Conservation (phyloP, 2,888 invertebrate species). For the Micoletzkya japonica region DNA sequence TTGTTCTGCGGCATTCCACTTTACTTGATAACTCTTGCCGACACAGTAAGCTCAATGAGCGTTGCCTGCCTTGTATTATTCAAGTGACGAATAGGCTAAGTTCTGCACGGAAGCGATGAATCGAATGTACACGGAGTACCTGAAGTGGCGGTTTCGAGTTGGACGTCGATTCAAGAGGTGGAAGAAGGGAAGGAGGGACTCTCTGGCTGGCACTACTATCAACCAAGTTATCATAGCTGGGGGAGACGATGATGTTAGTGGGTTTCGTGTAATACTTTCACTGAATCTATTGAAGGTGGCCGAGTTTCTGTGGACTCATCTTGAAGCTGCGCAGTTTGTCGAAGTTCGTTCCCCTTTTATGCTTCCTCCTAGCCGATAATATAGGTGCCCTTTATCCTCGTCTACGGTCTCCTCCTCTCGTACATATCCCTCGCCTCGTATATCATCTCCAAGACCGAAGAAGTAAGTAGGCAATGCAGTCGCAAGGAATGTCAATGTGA, state of each 20-base stretch:
- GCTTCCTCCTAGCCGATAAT: neutral
- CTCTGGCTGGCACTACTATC: conserved; percentile 35
- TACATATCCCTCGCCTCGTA: conserved; percentile 45
- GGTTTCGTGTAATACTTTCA: neutral
- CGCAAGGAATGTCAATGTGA: too few relatives aligned
- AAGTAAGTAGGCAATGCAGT: conserved; percentile 68
- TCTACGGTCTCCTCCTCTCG: conserved; percentile 45
- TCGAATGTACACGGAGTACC: conserved; percentile 56
- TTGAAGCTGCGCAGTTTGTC: conserved; percentile 62
- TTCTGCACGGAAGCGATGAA: conserved; percentile 63
- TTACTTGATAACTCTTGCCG: conserved; percentile 60
- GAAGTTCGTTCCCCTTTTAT: conserved; percentile 35
- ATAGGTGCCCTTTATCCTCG: conserved; percentile 55
- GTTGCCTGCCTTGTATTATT: neutral
- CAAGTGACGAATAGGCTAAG: conserved; percentile 48
- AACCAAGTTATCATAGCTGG: conserved; percentile 60
- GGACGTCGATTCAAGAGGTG: conserved; percentile 36
- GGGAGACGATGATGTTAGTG: conserved; percentile 56
- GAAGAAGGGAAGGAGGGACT: conserved; percentile 25
- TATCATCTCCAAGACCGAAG: conserved; percentile 74
- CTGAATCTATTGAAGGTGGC: conserved; percentile 41
- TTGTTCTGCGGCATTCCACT: conserved; percentile 60
- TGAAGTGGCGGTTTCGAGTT: conserved; percentile 56
- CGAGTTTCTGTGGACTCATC: conserved; percentile 62
- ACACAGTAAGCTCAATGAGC: conserved; percentile 41